Evolutionary conservation across 2,888 invertebrate species (phyloP).

Genomic region (Cephus sareptanus): DNA sequence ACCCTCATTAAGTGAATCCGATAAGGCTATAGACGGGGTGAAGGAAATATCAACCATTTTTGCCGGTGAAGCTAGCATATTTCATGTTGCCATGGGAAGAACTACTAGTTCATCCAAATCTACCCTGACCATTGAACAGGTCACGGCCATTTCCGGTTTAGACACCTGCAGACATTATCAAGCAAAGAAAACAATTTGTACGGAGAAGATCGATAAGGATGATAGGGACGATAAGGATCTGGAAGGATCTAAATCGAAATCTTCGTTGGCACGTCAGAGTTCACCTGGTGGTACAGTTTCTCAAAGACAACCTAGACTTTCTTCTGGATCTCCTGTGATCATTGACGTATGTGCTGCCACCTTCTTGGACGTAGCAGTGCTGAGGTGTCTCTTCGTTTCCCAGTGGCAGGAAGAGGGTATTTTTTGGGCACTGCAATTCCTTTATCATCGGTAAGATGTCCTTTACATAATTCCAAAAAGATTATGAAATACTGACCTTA

Average conservation of each 20-base stretch:
- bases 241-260: conserved; percentile 29
- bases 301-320: conserved; percentile 38
- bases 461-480: conserved; percentile 6
- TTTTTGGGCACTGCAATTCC: conserved; percentile 94
- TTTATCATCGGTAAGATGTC: conserved; percentile 80
- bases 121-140: conserved; percentile 67
- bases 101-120: conserved; percentile 66
- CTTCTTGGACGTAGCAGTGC: conserved; percentile 95
- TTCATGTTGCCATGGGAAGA: conserved; percentile 72
- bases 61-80: conserved; percentile 83
- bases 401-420: conserved; percentile 99
- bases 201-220: conserved; percentile 22
- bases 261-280: conserved; percentile 18
- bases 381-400: conserved; percentile 93
- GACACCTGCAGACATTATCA: conserved; percentile 51
- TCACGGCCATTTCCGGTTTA: conserved; percentile 64
- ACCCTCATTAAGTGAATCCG: conserved; percentile 78
- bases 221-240: conserved; percentile 32
- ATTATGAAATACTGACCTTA: neutral
- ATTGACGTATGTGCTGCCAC: conserved; percentile 86
- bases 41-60: conserved; percentile 83
- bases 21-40: conserved; percentile 70
- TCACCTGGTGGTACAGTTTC: conserved; percentile 37
- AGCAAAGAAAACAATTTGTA: conserved; percentile 24
- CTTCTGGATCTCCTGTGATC: conserved; percentile 11